Evolutionary conservation across 1,140 invertebrate genomes (phyloP).

Genomic region (Drosophila serrata): DNA sequence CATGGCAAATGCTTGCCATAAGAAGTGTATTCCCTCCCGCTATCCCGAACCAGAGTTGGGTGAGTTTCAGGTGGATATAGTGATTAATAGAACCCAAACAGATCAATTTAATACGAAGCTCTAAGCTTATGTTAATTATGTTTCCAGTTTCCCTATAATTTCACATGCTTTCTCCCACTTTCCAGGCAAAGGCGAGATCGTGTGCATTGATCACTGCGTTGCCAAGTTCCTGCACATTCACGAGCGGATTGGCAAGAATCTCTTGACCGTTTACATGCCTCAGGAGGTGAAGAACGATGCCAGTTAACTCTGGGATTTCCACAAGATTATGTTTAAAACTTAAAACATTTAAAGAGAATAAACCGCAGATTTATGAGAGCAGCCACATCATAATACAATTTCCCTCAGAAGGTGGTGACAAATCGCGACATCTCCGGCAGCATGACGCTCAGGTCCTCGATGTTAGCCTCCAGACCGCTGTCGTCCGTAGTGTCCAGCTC

Average conservation of each 20-base stretch:
- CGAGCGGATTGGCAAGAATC: slow-evolving; percentile 15
- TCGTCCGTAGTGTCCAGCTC: slow-evolving; percentile 87
- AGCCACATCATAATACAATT: not conserved
- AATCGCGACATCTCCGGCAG: slow-evolving; percentile 86
- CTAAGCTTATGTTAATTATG: too few species aligned
- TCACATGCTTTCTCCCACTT: not conserved
- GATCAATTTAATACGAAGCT: too few species aligned
- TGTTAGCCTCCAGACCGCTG: slow-evolving; percentile 86
- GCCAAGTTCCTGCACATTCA: slow-evolving; percentile 11
- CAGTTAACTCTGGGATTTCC: not conserved
- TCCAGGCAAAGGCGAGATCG: slow-evolving; percentile 11
- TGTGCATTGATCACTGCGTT: slow-evolving; percentile 12
- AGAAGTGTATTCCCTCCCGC: slow-evolving; percentile 97
- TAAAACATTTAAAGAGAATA: not conserved
- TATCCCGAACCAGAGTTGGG: slow-evolving; percentile 96
- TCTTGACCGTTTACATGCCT: slow-evolving; percentile 6
- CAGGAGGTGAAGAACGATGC: not conserved
- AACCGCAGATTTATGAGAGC: not conserved
- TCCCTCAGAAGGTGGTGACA: slow-evolving; percentile 67
- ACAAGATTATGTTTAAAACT: too few species aligned
- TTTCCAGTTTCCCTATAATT: not conserved
- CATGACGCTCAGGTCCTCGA: slow-evolving; percentile 86
- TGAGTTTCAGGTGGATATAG: slow-evolving; percentile 52
- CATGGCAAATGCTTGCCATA: slow-evolving; percentile 96
- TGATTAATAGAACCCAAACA: not conserved